phyloP scores from a whole-genome alignment of 1,140 invertebrate genomes.

The Drosophila ogumai region DNA sequence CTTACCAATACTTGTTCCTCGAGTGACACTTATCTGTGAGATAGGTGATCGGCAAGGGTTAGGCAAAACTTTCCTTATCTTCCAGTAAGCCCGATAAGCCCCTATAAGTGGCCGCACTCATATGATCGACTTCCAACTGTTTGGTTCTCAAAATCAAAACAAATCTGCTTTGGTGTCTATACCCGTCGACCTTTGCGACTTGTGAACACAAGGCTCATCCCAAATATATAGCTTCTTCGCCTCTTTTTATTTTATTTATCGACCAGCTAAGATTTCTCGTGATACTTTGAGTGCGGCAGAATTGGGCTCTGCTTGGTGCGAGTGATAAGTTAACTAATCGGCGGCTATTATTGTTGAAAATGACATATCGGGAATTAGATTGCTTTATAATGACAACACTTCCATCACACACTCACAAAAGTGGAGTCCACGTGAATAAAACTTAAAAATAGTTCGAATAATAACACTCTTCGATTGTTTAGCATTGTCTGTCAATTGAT shows the following conservation, averaged over 20 bases:
- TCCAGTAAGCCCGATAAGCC: conserved; percentile 67
- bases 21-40: conserved; percentile 77
- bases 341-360: conserved; percentile 77
- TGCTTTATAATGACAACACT: conserved; percentile 81
- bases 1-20: conserved; percentile 19
- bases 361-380: conserved; percentile 82
- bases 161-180: conserved; percentile 21
- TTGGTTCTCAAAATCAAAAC: conserved; percentile 48
- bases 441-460: conserved; percentile 22
- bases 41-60: conserved; percentile 31
- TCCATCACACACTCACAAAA: conserved; percentile 22
- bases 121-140: conserved; percentile 22
- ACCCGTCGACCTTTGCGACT: conserved; percentile 15
- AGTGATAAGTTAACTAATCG: conserved; percentile 82
- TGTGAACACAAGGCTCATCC: conserved; percentile 23
- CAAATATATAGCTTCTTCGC: background rate
- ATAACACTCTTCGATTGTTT: conserved; percentile 19
- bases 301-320: conserved; percentile 21
- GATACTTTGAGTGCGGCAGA: background rate
- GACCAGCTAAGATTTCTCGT: background rate
- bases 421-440: conserved; percentile 38
- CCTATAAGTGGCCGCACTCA: conserved; percentile 44
- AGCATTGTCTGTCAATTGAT: conserved; percentile 37
- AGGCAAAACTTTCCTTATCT: conserved; percentile 67
- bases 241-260: conserved; percentile 21